Evolutionary conservation across 1,140 invertebrate species (phyloP), one percentile per base, ranked within the genome.

Genomic region (Maconellicoccus hirsutus): DNA sequence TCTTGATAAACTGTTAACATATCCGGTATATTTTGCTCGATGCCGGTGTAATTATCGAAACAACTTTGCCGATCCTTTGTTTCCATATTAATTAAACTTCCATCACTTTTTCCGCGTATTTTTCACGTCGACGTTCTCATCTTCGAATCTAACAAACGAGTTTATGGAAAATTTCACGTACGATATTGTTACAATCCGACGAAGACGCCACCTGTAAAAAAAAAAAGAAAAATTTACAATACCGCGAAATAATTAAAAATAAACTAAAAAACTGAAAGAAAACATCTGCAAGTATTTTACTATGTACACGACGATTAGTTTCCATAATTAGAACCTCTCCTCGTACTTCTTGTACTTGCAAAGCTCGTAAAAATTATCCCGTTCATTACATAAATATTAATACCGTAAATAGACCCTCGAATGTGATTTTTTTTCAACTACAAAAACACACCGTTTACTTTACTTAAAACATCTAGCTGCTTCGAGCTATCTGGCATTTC

Each of bases 391-490:
- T 52, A 52, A 52, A 52, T 52, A 52, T 52, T 52, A 52, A 52
- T 19, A 16, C 42, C 12, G 29, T 33, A 33, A 33, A 33, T 33
- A 52, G 16, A 52, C 42, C 12, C 42, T 3, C 12, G 42, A 14
- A 38, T 14, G 33, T 19, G n/a, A 16, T 3, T 33, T 33, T 33
- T 33, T 33, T 12, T 33, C 42, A 52, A 52, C 4, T 3, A 52
- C 2, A 52, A 52, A 52, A 52, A 52, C 42, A 19, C 29, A 33
- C 29, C 42, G n/a, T 52, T 52, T 25, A 26, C 61, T 66, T 66
- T 66, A 22, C 25, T 66, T 66, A 66, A 66, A 23, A 66, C 61
- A 16, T 19, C 10, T 25, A 66, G 61, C 61, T 66, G 21, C 61
- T 3, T 23, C 14, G 14, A 23, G 25, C 25, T 23, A 66, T 23